Base-by-base conservation (phyloP, 2,888 invertebrate species). In the Hypercompe scribonia region DNA sequence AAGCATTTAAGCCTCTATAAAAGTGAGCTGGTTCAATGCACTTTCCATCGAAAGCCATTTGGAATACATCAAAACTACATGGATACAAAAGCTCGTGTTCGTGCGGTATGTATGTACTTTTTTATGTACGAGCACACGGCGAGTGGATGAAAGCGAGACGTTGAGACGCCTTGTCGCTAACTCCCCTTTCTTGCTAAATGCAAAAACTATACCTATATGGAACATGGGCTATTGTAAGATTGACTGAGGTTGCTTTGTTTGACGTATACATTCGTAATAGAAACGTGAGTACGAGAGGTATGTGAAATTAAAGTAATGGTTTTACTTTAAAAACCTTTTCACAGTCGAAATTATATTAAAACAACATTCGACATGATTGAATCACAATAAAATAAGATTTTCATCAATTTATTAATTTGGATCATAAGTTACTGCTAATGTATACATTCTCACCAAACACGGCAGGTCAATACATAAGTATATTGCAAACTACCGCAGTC, bases 31-130 rank as follows among this genome's bases (percentile, higher is more conserved):
- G 88, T 90, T 93, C 90, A 87, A 89, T 87, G 91, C 91, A 92
- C 90, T 93, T 92, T 92, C 94, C 94, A 95, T 95, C 94, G 95
- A 95, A 94, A 94, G 91, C 92, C 90, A 92, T 94, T 95, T 88
- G 90, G 91, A 92, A 91, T 88, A 93, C 92, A 91, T 92, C 87
- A 90, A 87, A 92, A 91, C 89, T 90, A 86, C 88, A 89, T 87
- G 89, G 89, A 89, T 88, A 88, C 84, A 88, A 90, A 90, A 90
- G 91, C 90, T 91, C 68, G 77, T 73, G 81, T 71, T 70, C 72
- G 76, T 74, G 72, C 78, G 68, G 85, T 86, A 89, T 84, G 87
- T 89, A 88, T 84, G 85, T 89, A 90, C 90, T 92, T 89, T 91
- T 90, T 94, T 93, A 93, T 93, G 90, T 89, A 86, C 90, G 89